A percentile compares a stretch with the other conserved stretches of the same genome.
These are phyloP conservation scores for Priocnemis perturbator DNA, from an alignment of 2,888 invertebrate species.

Conservation along the genomic window DNA sequence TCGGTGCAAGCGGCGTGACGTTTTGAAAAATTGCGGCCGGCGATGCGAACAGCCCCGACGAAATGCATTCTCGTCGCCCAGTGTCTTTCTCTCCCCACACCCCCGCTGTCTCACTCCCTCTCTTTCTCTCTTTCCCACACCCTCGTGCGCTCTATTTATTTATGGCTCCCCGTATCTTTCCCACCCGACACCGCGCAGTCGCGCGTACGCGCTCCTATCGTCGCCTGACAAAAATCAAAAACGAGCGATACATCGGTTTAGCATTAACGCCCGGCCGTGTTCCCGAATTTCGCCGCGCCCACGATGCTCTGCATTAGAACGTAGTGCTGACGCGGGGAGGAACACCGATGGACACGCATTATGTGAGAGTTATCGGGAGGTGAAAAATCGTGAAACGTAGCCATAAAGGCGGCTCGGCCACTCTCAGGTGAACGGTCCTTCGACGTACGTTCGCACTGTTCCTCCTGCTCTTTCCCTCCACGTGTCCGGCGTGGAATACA, in stretches of 20 bases:
- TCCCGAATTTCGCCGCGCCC: conserved; percentile 35
- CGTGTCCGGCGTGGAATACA: conserved; percentile 41
- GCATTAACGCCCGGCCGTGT: conserved; percentile 41
- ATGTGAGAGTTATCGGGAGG: too few species aligned
- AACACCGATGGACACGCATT: too few species aligned
- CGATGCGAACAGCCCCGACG: conserved; percentile 51
- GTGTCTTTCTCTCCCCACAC: conserved; percentile 36
- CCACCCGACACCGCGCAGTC: too few species aligned
- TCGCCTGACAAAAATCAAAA: conserved; percentile 20
- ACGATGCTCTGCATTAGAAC: background rate
- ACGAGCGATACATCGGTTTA: conserved; percentile 40
- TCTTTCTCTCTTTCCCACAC: conserved; percentile 12
- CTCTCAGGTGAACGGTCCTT: too few species aligned
- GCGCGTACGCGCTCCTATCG: background rate
- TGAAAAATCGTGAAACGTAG: too few species aligned
- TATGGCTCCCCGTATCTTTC: background rate
- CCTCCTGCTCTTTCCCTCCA: background rate
- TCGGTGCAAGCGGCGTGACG: conserved; percentile 50
- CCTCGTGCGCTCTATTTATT: background rate
- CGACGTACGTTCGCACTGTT: too few species aligned
- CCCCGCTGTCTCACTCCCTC: conserved; percentile 15
- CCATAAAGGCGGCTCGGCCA: too few species aligned
- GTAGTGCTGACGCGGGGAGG: too few species aligned
- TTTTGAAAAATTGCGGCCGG: conserved; percentile 58
- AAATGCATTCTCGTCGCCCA: conserved; percentile 50